phyloP scores from a whole-genome alignment of 2,797 vertebrate species.

The Caiman crocodilus region DNA sequence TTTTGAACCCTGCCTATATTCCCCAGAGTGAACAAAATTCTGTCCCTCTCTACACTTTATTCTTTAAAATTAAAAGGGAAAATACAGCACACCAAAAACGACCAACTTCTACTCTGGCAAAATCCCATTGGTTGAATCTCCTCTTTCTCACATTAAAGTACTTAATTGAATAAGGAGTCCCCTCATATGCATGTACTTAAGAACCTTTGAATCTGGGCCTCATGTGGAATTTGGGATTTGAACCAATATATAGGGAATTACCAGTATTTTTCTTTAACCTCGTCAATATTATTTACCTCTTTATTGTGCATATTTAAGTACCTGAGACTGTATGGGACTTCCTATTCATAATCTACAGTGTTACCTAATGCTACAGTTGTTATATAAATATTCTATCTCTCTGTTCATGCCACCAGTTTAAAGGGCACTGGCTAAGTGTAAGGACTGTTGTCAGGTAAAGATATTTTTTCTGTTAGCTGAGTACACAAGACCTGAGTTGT shows the following conservation, averaged over 20 bases:
- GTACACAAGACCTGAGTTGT: not conserved
- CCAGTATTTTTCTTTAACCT: not conserved
- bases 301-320: not conserved
- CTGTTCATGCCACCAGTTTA: not conserved
- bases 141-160: not conserved
- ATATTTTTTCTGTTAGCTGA: not conserved
- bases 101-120: not conserved
- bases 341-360: not conserved
- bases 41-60: not conserved
- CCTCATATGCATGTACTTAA: not conserved
- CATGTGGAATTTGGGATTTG: too few species aligned
- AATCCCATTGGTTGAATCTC: not conserved
- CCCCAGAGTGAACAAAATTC: not conserved
- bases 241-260: too few species aligned
- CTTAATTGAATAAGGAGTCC: not conserved
- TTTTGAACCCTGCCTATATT: not conserved
- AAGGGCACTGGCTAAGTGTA: not conserved
- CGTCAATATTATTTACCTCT: not conserved
- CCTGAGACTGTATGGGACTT: not conserved
- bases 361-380: not conserved
- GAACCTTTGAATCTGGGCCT: not conserved
- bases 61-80: not conserved
- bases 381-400: not conserved
- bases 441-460: not conserved
- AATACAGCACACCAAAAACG: not conserved